Conservation (phyloP, 2,888 invertebrate genomes). For the Meghimatium bilineatum region DNA sequence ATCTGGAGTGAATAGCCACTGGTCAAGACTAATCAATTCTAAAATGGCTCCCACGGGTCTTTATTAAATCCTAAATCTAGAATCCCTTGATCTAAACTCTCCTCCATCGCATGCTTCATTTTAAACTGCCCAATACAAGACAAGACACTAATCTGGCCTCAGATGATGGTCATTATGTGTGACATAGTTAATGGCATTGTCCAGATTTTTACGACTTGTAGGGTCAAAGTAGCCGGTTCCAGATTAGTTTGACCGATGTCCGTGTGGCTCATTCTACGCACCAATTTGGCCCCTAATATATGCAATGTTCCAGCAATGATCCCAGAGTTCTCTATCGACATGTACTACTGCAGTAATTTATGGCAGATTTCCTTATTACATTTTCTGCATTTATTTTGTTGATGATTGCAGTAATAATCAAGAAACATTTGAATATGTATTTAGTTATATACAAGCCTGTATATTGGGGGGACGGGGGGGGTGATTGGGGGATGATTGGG, state of each 20-base stretch:
- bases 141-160: neutral
- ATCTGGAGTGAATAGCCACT: neutral
- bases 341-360: neutral
- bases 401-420: too few relatives aligned
- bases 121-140: neutral
- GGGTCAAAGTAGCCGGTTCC: constrained; percentile 9
- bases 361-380: neutral
- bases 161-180: constrained; percentile 16
- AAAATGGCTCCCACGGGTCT: neutral
- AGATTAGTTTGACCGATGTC: constrained; percentile 28
- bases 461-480: too few relatives aligned
- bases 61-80: neutral
- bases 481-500: too few relatives aligned
- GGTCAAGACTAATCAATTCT: constrained; percentile 20
- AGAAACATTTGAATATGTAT: too few relatives aligned
- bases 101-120: neutral
- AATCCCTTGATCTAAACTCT: neutral
- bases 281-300: constrained; percentile 1
- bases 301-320: constrained; percentile 10
- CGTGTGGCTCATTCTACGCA: constrained; percentile 28
- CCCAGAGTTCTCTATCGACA: neutral
- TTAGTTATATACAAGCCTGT: too few relatives aligned
- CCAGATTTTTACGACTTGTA: constrained; percentile 34
- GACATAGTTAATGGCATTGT: constrained; percentile 22
- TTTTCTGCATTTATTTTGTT: too few relatives aligned